A percentile compares a stretch with the other conserved stretches of the same genome.
phyloP scores from a whole-genome alignment of 2,888 invertebrate species.

The Agrochola lota region DNA sequence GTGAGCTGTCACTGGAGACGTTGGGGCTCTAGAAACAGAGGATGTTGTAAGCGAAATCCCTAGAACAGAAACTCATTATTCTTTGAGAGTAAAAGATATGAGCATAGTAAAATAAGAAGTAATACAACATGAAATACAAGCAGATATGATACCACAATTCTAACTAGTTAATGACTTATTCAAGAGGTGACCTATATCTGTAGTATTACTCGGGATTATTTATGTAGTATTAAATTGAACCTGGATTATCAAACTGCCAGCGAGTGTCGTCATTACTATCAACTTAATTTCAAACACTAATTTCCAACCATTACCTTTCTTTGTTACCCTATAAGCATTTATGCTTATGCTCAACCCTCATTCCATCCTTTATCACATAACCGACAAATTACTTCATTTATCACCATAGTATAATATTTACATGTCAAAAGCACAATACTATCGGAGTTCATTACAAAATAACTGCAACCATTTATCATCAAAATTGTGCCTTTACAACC shows the following conservation, averaged over 20 bases:
- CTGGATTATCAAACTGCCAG: no score
- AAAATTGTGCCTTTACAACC: slow-evolving; percentile 36
- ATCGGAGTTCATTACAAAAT: slow-evolving; percentile 40
- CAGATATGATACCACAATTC: no score
- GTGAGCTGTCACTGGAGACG: slow-evolving; percentile 31
- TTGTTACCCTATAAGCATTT: not conserved
- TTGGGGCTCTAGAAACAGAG: slow-evolving; percentile 19
- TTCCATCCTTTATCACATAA: slow-evolving; percentile 11
- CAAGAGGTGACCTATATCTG: no score
- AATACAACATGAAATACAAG: no score
- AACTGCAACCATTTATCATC: slow-evolving; percentile 36
- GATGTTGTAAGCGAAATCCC: not conserved
- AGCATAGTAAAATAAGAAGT: no score
- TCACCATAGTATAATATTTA: slow-evolving; percentile 12
- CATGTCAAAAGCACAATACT: slow-evolving; percentile 27
- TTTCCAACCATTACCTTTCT: not conserved
- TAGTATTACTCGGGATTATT: no score
- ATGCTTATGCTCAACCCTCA: slow-evolving; percentile 1
- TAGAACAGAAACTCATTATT: not conserved
- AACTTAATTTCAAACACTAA: no score
- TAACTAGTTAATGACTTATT: no score
- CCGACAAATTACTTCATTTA: slow-evolving; percentile 33
- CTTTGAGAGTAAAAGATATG: no score
- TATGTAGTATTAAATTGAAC: no score
- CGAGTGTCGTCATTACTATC: no score